phyloP scores from a whole-genome alignment of 2,888 invertebrate genomes.

The Melipona beecheii region DNA sequence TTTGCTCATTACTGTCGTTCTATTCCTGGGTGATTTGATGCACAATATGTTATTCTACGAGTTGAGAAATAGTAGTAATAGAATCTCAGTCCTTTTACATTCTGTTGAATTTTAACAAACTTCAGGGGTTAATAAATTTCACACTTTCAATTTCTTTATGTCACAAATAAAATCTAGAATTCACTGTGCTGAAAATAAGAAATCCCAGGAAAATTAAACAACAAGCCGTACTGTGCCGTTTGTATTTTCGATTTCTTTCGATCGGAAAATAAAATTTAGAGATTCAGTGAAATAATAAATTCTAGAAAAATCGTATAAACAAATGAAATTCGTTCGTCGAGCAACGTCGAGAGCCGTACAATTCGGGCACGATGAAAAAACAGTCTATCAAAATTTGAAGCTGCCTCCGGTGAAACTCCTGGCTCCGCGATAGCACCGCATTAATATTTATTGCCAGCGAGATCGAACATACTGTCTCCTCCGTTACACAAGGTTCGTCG shows the following conservation, averaged over 20 bases:
- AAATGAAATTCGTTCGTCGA: no score
- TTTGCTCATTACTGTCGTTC: not conserved
- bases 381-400: constrained; percentile 11
- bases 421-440: not conserved
- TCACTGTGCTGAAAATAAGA: no score
- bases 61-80: not conserved
- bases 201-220: no score
- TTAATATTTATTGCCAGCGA: constrained; percentile 11
- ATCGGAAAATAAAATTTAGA: not conserved
- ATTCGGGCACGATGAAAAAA: not conserved
- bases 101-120: no score
- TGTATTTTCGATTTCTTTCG: no score
- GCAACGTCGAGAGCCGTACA: not conserved
- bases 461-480: not conserved
- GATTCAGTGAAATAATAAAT: not conserved
- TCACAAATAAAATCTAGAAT: no score
- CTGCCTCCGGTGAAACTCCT: not conserved
- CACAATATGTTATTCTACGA: not conserved
- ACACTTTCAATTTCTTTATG: no score
- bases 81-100: no score
- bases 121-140: no score
- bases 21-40: not conserved
- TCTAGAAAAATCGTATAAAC: not conserved
- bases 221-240: no score
- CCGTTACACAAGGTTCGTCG: not conserved